Evolutionary conservation across 1,140 invertebrate genomes (phyloP), one percentile per base, ranked within the genome.

Genomic region (Pseudomyrmex flavicornis): DNA sequence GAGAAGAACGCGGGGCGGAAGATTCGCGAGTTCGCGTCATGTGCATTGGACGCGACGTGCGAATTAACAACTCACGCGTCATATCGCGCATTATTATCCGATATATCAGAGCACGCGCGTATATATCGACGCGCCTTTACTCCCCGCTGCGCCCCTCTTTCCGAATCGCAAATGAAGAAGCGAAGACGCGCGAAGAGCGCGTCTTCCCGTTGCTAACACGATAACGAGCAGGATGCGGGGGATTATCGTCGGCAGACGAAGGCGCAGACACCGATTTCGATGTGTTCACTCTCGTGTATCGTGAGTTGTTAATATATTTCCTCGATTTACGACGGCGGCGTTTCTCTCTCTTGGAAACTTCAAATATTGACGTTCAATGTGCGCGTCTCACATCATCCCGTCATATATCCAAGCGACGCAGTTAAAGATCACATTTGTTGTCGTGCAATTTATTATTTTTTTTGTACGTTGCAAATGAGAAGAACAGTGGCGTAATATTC

Each of bases 51-150:
- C 90, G 89, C 74, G 85, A 89, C 86, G 87, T 76, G 75, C 85
- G 89, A 92, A 94, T 94, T 93, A 93, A 91, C 92, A 92, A 93
- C 91, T 93, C 89, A 92, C 92, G 91, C 92, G 89, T 92, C 92
- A 92, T 93, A 92, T 94, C 91, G 91, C 89, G 84, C 90, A 92
- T 93, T 94, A 94, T 93, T 93, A 93, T 93, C 91, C 89, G 83
- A 91, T 92, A 92, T 93, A 92, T 92, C 90, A 91, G 35, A 89
- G 92, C 91, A 7, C 35, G 35, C 35, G 35, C 35, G 35, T 93
- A 93, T 93, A 91, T 91, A 92, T 93, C 90, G 90, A 91, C 48
- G 92, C 91, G 90, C 87, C 90, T 92, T 89, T 77, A 90, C 87
- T 83, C 84, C 58, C 83, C 82, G 17, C 58, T 48, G 48, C 35